A percentile compares a stretch with the other conserved stretches of the same genome.
Conservation (phyloP, 2,113 vertebrate species). For the Hemicordylus capensis region DNA sequence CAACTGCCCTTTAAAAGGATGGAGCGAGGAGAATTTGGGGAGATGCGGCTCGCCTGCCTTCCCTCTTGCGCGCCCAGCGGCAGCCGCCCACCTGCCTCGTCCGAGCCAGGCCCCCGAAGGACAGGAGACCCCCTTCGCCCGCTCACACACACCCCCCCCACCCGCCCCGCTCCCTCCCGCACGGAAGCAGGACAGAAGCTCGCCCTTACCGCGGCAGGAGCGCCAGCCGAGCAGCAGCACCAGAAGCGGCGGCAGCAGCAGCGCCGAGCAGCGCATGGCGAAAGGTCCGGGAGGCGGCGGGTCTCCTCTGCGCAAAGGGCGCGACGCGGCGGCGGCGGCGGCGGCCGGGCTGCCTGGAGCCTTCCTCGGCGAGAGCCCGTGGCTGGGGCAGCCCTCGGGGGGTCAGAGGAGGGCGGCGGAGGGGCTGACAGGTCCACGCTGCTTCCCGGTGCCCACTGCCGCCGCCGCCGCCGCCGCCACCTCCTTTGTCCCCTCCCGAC, state of each 20-base stretch:
- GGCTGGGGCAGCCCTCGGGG: neutral
- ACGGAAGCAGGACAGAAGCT: no score
- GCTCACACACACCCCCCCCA: rapidly evolving
- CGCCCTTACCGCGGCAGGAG: neutral
- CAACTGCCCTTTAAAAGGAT: no score
- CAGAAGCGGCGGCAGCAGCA: constrained; percentile 29
- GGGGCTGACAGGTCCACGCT: neutral
- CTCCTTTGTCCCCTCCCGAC: neutral
- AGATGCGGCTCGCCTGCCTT: no score
- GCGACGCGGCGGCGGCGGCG: no score
- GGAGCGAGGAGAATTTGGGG: no score
- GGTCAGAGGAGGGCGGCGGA: neutral
- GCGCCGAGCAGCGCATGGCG: constrained; percentile 41
- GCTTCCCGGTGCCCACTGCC: neutral
- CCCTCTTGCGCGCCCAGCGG: no score
- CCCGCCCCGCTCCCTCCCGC: neutral
- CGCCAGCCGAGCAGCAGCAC: neutral
- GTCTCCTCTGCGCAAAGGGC: neutral
- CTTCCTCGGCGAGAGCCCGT: neutral
- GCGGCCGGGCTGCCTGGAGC: no score
- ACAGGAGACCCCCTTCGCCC: neutral
- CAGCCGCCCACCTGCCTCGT: no score
- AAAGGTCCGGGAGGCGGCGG: neutral
- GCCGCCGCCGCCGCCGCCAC: no score
- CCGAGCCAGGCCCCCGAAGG: neutral